A percentile compares a stretch with the other conserved stretches of the same genome.
Evolutionary conservation across 2,113 vertebrate genomes (phyloP).

Genomic region (Cercopithecus mona): DNA sequence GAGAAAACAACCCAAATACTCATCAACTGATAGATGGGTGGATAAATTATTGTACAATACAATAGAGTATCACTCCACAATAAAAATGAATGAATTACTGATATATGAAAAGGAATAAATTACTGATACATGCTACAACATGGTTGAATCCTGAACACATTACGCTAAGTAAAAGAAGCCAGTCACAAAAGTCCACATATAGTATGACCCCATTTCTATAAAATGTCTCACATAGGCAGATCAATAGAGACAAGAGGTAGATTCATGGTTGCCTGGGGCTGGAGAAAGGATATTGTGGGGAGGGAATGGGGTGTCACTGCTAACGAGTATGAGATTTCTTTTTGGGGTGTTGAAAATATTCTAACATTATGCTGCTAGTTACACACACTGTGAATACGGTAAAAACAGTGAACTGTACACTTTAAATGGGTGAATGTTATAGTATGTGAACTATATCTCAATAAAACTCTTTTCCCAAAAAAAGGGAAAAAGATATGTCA

Average conservation of each 20-base stretch:
- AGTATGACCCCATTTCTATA: background rate
- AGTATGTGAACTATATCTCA: background rate
- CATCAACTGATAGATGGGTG: background rate
- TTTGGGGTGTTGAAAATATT: background rate
- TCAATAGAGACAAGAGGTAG: background rate
- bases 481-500: background rate
- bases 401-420: background rate
- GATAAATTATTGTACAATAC: background rate
- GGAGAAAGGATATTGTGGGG: too few species aligned
- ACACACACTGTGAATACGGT: background rate
- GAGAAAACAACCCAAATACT: background rate
- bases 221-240: background rate
- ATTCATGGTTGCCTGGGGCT: background rate
- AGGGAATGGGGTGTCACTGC: background rate
- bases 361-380: background rate
- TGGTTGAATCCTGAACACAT: background rate
- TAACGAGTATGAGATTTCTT: background rate
- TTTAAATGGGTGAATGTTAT: background rate
- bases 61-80: background rate
- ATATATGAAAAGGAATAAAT: background rate
- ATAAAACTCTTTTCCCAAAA: background rate
- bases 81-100: background rate
- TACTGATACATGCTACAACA: background rate
- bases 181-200: background rate
- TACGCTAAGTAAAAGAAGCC: background rate